phyloP scores from a whole-genome alignment of 2,797 vertebrate species.

The Pangasius mekongensis region DNA sequence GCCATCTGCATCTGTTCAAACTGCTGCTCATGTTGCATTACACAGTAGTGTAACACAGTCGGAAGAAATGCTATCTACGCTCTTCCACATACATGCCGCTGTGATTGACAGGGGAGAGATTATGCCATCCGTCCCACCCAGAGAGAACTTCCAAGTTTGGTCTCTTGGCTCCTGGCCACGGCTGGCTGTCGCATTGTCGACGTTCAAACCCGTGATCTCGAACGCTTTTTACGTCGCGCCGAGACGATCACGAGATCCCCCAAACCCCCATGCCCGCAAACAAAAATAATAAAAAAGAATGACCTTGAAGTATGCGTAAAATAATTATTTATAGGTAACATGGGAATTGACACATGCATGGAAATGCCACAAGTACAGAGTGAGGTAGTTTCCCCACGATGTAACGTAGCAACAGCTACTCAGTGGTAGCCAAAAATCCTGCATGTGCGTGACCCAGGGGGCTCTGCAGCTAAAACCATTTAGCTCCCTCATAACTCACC shows the following conservation, averaged over 20 bases:
- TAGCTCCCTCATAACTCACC: not conserved
- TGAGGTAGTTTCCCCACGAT: not conserved
- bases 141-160: not conserved
- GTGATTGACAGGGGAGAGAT: not conserved
- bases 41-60: not conserved
- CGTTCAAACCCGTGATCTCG: not conserved
- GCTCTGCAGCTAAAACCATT: not conserved
- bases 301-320: not conserved
- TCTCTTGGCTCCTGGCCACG: not conserved
- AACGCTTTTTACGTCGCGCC: not conserved
- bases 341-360: not conserved
- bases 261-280: not conserved
- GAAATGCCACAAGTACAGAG: not conserved
- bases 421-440: not conserved
- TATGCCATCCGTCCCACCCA: not conserved
- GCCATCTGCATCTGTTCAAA: no score
- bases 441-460: not conserved
- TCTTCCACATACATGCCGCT: not conserved
- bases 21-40: not conserved
- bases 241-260: not conserved
- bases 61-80: not conserved
- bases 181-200: not conserved
- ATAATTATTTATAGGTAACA: not conserved
- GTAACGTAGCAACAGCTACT: not conserved
- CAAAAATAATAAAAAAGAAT: not conserved